These are phyloP conservation scores for Aphelinus atriplicis DNA, from an alignment of 1,140 invertebrate species.

Conservation along the genomic window DNA sequence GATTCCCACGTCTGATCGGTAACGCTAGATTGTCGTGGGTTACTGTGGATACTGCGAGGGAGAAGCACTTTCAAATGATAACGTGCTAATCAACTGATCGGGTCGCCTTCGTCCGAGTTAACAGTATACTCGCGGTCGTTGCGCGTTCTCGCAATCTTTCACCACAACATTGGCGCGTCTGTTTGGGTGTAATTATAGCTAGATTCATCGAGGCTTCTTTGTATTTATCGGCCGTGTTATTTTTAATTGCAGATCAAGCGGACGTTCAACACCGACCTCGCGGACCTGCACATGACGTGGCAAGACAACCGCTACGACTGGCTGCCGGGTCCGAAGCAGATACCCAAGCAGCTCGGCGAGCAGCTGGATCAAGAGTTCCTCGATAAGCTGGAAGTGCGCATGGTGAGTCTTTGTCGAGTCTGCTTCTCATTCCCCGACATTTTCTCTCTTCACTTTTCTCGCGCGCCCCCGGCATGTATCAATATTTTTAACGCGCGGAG, in stretches of 20 bases:
- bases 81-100: too few species aligned
- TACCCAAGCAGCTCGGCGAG: conserved; percentile 67
- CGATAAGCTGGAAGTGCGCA: conserved; percentile 62
- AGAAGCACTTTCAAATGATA: too few species aligned
- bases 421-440: not conserved
- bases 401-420: conserved; percentile 44
- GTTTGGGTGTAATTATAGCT: too few species aligned
- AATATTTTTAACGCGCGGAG: conserved; percentile 6
- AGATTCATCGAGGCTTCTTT: conserved; percentile 10
- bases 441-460: not conserved
- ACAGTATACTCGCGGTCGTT: too few species aligned
- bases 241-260: conserved; percentile 62
- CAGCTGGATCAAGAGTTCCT: conserved; percentile 59
- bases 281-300: conserved; percentile 62
- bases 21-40: not conserved
- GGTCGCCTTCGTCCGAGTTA: too few species aligned
- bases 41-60: too few species aligned
- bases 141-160: too few species aligned
- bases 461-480: too few species aligned
- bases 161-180: too few species aligned
- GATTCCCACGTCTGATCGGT: not conserved
- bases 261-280: conserved; percentile 65
- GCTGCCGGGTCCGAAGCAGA: conserved; percentile 63
- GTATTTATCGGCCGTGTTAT: conserved; percentile 17
- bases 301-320: conserved; percentile 66